Evolutionary conservation across 2,888 invertebrate species (phyloP), one percentile per base, ranked within the genome.

Genomic region (Doris montereyensis): DNA sequence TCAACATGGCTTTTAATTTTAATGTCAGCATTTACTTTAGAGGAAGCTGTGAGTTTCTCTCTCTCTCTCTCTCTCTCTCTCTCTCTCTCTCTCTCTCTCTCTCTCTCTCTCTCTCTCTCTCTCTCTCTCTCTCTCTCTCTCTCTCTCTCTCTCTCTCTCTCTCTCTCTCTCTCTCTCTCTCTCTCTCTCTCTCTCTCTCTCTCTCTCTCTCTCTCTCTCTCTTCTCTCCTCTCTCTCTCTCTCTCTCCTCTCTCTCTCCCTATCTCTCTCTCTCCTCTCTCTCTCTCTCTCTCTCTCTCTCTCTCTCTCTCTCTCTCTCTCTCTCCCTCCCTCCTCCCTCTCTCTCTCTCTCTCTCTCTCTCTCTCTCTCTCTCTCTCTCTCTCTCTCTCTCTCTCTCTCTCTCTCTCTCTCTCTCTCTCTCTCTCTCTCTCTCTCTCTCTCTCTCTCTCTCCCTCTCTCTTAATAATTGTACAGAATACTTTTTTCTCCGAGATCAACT

Each of bases 221-320:
- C 35, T n/a, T 32, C n/a, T 10, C 5, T 10, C 34, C 70, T 70
- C 21, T n/a, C 21, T 70, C 34, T 34, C 21, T 35, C 35, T 34
- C 30, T 35, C 21, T 3, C 70, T 70, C 32, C 35, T 70, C n/a
- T 32, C 30, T 70, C 30, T 8, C 3, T 70, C 34, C 3, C 35
- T 21, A 5, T 13, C 13, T 4, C 28, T 58, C 58, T 26, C 52
- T 73, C 1, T 58, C 73, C 30, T 30, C 58, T 58, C 73, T 13
- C 30, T 35, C 58, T 57, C 73, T 52, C 73, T 30, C 5, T 58
- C 73, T 58, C 76, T 41, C 41, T 30, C 73, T 73, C 57, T 58
- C 57, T 73, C 57, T 73, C 57, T 28, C 28, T 73, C 73, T 73
- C 57, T 58, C 57, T 73, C 73, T 73, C 57, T 52, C 41, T 41